Percentiles rank a stretch among this genome's conserved stretches.
Conservation (phyloP, 2,113 vertebrate species). For the Pteruthius melanotis region DNA sequence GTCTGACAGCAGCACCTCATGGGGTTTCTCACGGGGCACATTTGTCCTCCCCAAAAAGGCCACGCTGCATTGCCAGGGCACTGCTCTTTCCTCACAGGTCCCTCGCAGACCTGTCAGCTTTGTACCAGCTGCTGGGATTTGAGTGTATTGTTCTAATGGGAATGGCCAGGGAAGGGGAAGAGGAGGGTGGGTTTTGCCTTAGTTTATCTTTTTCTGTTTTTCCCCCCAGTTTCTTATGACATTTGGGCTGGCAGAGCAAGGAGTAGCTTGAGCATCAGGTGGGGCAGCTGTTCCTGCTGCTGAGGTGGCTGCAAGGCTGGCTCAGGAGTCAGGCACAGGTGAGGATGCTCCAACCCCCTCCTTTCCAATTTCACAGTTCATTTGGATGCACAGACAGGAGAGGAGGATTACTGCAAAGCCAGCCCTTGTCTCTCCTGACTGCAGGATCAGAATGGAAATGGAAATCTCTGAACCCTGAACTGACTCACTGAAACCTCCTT, state of each 20-base stretch:
- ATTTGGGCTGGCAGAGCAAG: background rate
- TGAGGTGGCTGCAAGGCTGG: background rate
- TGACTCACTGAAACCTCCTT: background rate
- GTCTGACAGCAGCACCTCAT: background rate
- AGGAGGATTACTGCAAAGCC: background rate
- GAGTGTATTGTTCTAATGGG: background rate
- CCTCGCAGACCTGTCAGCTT: background rate
- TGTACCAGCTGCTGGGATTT: background rate
- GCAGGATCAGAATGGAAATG: background rate
- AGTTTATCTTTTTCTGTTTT: background rate
- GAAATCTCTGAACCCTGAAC: background rate
- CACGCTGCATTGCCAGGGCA: background rate
- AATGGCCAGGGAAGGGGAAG: background rate
- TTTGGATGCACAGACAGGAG: background rate
- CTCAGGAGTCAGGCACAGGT: background rate
- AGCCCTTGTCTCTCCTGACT: background rate
- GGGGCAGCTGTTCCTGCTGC: background rate
- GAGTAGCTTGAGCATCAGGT: background rate
- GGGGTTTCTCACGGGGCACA: background rate
- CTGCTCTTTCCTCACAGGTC: background rate
- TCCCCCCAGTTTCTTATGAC: accelerated
- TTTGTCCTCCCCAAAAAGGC: background rate
- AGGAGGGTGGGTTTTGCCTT: background rate
- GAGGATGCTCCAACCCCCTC: background rate
- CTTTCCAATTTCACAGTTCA: background rate